A percentile compares a stretch with the other conserved stretches of the same genome.
Conservation (phyloP, 2,113 vertebrate species). For the Hucho hucho region DNA sequence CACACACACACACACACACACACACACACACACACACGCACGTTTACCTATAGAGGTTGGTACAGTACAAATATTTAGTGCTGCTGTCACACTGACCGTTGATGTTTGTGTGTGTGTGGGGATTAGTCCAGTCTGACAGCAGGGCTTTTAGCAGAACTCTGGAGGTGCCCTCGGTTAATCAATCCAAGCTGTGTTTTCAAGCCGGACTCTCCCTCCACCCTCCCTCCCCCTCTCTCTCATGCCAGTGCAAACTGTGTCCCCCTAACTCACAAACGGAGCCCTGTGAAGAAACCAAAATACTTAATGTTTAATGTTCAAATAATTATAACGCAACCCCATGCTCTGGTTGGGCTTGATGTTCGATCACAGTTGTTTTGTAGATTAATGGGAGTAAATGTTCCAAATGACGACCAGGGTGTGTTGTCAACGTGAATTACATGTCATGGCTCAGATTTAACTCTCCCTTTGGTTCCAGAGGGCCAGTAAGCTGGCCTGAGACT, state of each 20-base stretch:
- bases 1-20: neutral
- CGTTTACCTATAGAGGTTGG: slow-evolving; percentile 6
- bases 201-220: slow-evolving; percentile 2
- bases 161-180: slow-evolving; percentile 53
- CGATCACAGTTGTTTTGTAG: slow-evolving; percentile 55
- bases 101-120: slow-evolving; percentile 35
- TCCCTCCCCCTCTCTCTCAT: slow-evolving; percentile 12
- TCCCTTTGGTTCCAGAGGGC: slow-evolving; percentile 44
- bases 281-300: slow-evolving; percentile 5
- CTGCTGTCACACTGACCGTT: slow-evolving; percentile 26
- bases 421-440: slow-evolving; percentile 62
- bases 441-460: slow-evolving; percentile 48
- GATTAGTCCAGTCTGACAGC: slow-evolving; percentile 40
- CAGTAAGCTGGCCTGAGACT: slow-evolving; percentile 53
- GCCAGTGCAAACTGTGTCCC: slow-evolving; percentile 17
- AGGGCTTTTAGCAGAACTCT: slow-evolving; percentile 30
- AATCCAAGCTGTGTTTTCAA: slow-evolving; percentile 50
- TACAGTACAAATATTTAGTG: slow-evolving; percentile 57
- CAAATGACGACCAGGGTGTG: slow-evolving; percentile 65
- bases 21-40: slow-evolving; percentile 1
- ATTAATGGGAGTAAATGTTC: slow-evolving; percentile 60
- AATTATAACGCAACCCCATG: slow-evolving; percentile 29
- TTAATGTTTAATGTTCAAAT: slow-evolving; percentile 32
- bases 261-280: slow-evolving; percentile 18
- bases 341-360: slow-evolving; percentile 37